Percentiles rank a stretch among this genome's conserved stretches.
Evolutionary conservation across 1,140 invertebrate species (phyloP).

Genomic region (Pseudomyrmex pallidus): DNA sequence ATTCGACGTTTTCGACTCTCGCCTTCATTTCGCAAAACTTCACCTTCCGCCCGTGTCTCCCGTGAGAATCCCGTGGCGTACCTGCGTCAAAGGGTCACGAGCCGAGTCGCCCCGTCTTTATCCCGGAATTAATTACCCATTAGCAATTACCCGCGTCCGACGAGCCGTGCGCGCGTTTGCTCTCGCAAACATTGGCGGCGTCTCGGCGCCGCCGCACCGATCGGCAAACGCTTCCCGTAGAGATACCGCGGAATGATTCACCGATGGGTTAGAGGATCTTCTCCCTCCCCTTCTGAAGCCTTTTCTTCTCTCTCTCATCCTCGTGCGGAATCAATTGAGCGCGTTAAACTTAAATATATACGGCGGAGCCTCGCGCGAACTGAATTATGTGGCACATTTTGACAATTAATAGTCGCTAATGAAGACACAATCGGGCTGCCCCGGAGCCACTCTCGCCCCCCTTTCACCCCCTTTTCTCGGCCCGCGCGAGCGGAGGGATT

Average conservation of each 20-base stretch:
- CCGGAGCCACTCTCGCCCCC: conserved; percentile 61
- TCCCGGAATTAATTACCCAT: conserved; percentile 56
- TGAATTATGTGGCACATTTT: conserved; percentile 81
- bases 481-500: conserved; percentile 5
- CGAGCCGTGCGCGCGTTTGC: conserved; percentile 26
- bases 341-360: conserved; percentile 65
- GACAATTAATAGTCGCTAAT: conserved; percentile 83
- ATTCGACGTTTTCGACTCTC: neutral
- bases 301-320: neutral
- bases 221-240: conserved; percentile 16
- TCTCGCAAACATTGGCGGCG: conserved; percentile 25
- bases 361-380: conserved; percentile 61
- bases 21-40: neutral
- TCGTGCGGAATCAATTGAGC: conserved; percentile 59
- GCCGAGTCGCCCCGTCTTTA: conserved; percentile 56
- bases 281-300: neutral
- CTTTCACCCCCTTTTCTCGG: conserved; percentile 63
- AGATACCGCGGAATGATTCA: conserved; percentile 51
- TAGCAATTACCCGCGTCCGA: conserved; percentile 57
- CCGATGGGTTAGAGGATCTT: conserved; percentile 22
- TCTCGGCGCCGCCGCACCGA: conserved; percentile 21
- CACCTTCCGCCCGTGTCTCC: conserved; percentile 6
- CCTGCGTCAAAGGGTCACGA: conserved; percentile 52
- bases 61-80: conserved; percentile 55
- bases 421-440: conserved; percentile 80